Conservation (phyloP, 1,140 invertebrate species). For the Dolichoris vasculosae region DNA sequence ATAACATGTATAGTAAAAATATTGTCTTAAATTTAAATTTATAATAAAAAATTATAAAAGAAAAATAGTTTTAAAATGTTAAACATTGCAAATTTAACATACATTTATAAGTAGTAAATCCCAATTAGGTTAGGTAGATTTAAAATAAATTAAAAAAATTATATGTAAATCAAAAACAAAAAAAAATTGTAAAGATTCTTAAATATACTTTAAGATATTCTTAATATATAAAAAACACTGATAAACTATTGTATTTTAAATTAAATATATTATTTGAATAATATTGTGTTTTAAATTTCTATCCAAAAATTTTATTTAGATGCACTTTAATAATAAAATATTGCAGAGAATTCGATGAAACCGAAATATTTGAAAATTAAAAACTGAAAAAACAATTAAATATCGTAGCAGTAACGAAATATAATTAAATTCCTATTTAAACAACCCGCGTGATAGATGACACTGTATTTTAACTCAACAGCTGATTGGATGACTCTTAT, state of each 20-base stretch:
- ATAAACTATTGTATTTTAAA: background rate
- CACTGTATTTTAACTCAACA: background rate
- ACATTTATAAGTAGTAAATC: too few species aligned
- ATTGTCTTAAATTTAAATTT: too few species aligned
- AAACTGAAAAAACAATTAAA: background rate
- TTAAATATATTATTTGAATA: background rate
- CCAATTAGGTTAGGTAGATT: background rate
- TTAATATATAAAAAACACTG: background rate
- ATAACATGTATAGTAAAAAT: too few species aligned
- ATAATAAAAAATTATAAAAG: background rate
- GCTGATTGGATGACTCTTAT: slow-evolving; percentile 30
- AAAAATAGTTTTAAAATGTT: background rate
- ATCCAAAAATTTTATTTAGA: background rate
- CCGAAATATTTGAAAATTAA: background rate
- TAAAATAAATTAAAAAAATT: background rate
- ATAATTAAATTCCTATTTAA: background rate
- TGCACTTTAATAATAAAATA: too few species aligned
- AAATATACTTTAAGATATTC: background rate
- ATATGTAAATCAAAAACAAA: background rate
- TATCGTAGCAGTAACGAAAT: background rate
- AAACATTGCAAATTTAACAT: background rate
- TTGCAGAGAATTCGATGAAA: too few species aligned
- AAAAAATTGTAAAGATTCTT: slow-evolving; percentile 7
- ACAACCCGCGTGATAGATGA: background rate
- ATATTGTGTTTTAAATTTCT: background rate